These are phyloP conservation scores for Ficedula albicollis DNA, from an alignment of 2,797 vertebrate genomes.

Conservation along the genomic window DNA sequence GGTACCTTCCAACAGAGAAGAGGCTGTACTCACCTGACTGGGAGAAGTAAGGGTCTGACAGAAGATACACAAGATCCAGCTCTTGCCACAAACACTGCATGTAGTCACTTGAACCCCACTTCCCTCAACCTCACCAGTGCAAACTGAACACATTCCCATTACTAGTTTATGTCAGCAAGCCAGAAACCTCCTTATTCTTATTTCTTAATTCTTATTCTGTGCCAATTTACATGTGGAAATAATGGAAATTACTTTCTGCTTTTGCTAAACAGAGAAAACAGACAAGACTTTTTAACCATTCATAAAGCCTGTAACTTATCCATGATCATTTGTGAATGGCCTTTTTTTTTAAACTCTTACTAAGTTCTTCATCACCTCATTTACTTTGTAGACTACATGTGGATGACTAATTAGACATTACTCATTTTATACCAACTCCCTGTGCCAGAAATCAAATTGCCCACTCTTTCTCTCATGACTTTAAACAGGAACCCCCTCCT, in stretches of 20 bases:
- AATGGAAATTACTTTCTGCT: neutral
- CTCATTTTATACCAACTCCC: neutral
- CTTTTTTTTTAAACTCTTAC: neutral
- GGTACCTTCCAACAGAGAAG: neutral
- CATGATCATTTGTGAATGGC: neutral
- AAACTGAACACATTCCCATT: neutral
- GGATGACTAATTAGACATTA: neutral
- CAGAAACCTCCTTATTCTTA: neutral
- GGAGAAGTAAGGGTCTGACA: neutral
- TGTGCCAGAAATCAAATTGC: neutral
- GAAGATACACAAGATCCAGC: neutral
- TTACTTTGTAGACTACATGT: neutral
- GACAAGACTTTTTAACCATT: neutral
- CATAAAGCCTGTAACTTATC: neutral
- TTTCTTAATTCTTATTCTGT: neutral
- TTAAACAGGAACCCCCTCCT: neutral
- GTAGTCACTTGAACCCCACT: neutral
- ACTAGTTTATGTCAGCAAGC: neutral
- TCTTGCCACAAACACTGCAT: neutral
- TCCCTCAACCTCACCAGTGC: neutral
- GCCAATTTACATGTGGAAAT: neutral
- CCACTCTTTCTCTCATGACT: neutral
- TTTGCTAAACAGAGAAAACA: neutral
- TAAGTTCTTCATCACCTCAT: neutral
- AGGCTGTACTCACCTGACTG: neutral